Base-by-base conservation (phyloP, 2,888 invertebrate species). In the Meloe dianella region DNA sequence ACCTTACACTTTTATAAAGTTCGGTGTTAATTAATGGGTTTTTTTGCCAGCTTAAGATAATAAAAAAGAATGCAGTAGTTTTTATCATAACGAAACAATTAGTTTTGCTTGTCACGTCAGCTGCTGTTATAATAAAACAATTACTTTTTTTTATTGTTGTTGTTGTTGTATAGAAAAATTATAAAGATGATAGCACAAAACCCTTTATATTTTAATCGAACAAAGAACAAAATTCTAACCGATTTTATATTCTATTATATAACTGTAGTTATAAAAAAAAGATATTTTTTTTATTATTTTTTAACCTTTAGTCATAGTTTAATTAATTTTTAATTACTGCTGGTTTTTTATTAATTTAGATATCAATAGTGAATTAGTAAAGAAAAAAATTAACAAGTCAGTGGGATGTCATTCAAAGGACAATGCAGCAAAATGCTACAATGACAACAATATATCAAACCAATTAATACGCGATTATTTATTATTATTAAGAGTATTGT, bases 381-480 rank as follows among this genome's bases (percentile, higher is more conserved):
- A 69, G 73, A 76, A 51, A 51, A n/a, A 12, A 47, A 47, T 3
- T 3, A 41, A 71, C 75, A 75, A 77, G 77, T 79, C 78, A 79
- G 78, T 78, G 78, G 80, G 79, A 77, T 80, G 80, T 79, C 78
- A 78, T 78, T 79, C 79, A 81, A 80, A 81, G 79, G 80, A 80
- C 80, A 80, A 79, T 80, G 80, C 75, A 71, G 74, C 74, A 82
- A 82, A 81, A 81, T 81, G 77, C 74, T 70, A 79, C 76, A 79
- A 80, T 80, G 80, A 78, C 79, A 78, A 81, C 81, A 81, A 82
- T 83, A 82, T 83, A 83, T 83, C 82, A 83, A 83, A 83, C 81
- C 81, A 82, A 83, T 82, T 83, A 83, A 81, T 82, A 82, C 81
- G 73, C 79, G 78, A 81, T 82, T 83, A 82, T 83, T 83, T 83